These are phyloP conservation scores for Drosophila demipolita DNA, from an alignment of 2,888 invertebrate genomes.

Conservation along the genomic window DNA sequence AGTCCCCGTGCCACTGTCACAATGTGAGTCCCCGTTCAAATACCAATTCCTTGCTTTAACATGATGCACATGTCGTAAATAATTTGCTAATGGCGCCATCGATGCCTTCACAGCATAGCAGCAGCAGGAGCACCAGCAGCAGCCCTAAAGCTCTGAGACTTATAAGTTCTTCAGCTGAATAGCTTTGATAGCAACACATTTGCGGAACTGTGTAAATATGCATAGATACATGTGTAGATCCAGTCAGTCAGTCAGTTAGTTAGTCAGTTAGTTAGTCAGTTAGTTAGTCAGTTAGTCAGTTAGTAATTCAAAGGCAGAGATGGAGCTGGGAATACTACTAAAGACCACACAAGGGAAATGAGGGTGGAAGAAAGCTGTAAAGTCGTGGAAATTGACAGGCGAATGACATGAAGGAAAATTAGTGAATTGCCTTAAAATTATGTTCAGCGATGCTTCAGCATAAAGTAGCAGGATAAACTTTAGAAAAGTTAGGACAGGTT, in stretches of 20 bases:
- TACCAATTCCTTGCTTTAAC: constrained; percentile 39
- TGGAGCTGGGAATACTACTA: not conserved
- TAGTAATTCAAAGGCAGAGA: not conserved
- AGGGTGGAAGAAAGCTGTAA: constrained; percentile 1
- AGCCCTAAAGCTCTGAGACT: not conserved
- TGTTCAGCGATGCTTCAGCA: constrained; percentile 39
- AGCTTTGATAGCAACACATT: constrained; percentile 2
- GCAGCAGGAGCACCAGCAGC: not conserved
- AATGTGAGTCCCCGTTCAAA: constrained; percentile 10
- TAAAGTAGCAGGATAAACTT: constrained; percentile 5
- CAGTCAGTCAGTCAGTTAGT: constrained; percentile 7
- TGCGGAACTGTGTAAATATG: not conserved
- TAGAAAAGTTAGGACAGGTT: not conserved
- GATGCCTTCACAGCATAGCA: constrained; percentile 29
- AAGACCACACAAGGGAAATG: not conserved
- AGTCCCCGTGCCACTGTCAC: constrained; percentile 10
- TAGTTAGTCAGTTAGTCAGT: not conserved
- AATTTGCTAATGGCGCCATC: constrained; percentile 74
- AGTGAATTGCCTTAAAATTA: constrained; percentile 64
- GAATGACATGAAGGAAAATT: constrained; percentile 48
- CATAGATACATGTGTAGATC: not conserved
- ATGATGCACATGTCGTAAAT: constrained; percentile 73
- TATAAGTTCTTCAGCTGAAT: constrained; percentile 8
- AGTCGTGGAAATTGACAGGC: constrained; percentile 25
- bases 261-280: constrained; percentile 18